Percentiles rank a stretch among this genome's conserved stretches.
phyloP scores from a whole-genome alignment of 2,113 vertebrate genomes.

The Plecotus auritus region DNA sequence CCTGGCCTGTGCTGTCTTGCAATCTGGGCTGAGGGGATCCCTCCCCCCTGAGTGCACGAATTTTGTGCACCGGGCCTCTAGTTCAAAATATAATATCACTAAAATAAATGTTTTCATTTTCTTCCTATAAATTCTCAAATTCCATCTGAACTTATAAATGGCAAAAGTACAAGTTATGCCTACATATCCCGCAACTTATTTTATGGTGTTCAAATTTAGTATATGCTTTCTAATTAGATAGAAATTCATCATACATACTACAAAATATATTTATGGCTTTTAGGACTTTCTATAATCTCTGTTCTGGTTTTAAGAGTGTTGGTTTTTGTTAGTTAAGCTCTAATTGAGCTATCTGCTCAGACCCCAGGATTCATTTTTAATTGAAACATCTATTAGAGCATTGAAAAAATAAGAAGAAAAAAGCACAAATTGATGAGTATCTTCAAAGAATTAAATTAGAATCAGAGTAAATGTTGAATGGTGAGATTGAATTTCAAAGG shows the following conservation, averaged over 20 bases:
- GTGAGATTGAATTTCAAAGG: constrained; percentile 34
- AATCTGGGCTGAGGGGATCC: too few species aligned
- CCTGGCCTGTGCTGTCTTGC: too few species aligned
- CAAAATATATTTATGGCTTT: neutral
- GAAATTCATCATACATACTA: neutral
- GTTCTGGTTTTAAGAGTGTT: neutral
- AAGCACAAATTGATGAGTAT: constrained; percentile 29
- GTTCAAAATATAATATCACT: neutral
- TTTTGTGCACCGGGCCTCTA: too few species aligned
- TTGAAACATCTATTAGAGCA: constrained; percentile 26
- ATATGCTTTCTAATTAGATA: neutral
- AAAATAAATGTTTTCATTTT: neutral
- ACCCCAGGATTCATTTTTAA: constrained; percentile 29
- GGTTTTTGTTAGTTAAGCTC: neutral
- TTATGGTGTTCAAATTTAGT: neutral
- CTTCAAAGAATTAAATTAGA: constrained; percentile 53
- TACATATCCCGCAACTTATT: neutral
- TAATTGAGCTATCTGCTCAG: neutral
- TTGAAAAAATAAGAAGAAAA: neutral
- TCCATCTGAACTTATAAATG: neutral
- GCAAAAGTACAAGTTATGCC: neutral
- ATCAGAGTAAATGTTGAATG: constrained; percentile 52
- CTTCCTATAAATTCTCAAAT: neutral
- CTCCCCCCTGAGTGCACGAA: too few species aligned
- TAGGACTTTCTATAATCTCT: neutral